Conservation (phyloP, 2,888 invertebrate genomes). For the Crematogaster levior region DNA sequence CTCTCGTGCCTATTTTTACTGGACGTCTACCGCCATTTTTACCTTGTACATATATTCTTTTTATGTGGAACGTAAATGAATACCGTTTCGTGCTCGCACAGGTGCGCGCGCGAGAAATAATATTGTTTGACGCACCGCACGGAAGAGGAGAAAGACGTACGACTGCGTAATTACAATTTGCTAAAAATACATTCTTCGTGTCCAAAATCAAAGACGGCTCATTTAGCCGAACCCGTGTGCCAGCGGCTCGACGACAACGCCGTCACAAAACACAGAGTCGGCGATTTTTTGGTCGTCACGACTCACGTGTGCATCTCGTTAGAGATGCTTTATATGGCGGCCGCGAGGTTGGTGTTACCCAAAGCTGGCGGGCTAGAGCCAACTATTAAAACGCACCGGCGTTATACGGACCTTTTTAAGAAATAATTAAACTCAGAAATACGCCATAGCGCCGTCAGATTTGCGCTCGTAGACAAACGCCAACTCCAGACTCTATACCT, state of each 20-base stretch:
- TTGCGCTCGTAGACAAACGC: constrained; percentile 29
- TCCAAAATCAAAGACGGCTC: constrained; percentile 55
- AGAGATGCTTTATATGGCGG: constrained; percentile 34
- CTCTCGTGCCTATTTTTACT: constrained; percentile 52
- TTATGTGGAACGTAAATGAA: constrained; percentile 53
- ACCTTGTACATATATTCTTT: constrained; percentile 51
- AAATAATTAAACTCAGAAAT: constrained; percentile 29
- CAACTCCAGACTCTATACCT: constrained; percentile 63
- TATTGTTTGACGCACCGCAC: constrained; percentile 51
- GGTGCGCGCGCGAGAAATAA: constrained; percentile 54
- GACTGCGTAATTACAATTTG: constrained; percentile 55
- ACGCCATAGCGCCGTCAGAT: background rate
- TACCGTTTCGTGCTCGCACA: constrained; percentile 51
- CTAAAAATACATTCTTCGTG: constrained; percentile 54
- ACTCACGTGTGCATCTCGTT: constrained; percentile 47
- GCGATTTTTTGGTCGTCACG: constrained; percentile 44
- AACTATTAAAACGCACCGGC: constrained; percentile 27
- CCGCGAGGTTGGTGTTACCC: background rate
- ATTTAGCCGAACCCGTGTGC: constrained; percentile 38
- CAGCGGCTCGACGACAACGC: constrained; percentile 13
- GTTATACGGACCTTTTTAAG: constrained; percentile 33
- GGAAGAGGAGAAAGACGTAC: constrained; percentile 47
- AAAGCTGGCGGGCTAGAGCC: constrained; percentile 1
- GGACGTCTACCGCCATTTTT: constrained; percentile 50
- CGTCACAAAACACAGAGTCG: constrained; percentile 47